Evolutionary conservation across 1,140 invertebrate genomes (phyloP), one percentile per base, ranked within the genome.

Genomic region (Rhizoglyphus robini): DNA sequence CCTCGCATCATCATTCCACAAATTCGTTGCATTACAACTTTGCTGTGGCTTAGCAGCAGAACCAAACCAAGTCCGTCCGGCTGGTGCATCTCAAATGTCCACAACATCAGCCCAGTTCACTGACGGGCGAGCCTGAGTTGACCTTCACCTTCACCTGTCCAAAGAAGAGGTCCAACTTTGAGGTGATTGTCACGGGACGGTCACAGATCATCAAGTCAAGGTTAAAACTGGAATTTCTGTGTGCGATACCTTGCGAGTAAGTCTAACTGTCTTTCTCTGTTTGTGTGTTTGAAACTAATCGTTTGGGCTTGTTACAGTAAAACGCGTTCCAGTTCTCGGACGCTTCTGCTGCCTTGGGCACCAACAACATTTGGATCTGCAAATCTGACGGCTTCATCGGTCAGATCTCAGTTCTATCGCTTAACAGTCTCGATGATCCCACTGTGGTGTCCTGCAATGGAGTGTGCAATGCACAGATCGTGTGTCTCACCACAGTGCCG

Each of bases 351-450:
- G 90, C 89, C 0, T 76, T 89, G 58, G 79, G 79, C 46, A 70
- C 78, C 23, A 81, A 80, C 68, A 85, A 89, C 73, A 87, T 93
- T 2, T 92, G 94, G 93, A 89, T 97, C 8, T 96, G 94, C 77
- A 96, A 96, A 74, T 95, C 90, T 74, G 94, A 98, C 72, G 92
- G 92, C 4, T 95, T 95, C 76, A 91, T 96, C 2, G 93, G 94
- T 1, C 93, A 97, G 79, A 77, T 96, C 70, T 96, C 91, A 75
- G 85, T 96, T 36, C 77, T 97, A 18, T 8, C 36, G 18, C 8
- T 41, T 41, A 41, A 41, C 18, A 11, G 8, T 11, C 89, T 90
- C 0, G 46, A 8, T 23, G 90, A 95, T 41, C 36, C 8, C 8
- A 88, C 90, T 63, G 90, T 98, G 29, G 89, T 88, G n/a, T 91